Evolutionary conservation across 2,113 vertebrate species (phyloP).

Genomic region (Microcebus ravelobensis): DNA sequence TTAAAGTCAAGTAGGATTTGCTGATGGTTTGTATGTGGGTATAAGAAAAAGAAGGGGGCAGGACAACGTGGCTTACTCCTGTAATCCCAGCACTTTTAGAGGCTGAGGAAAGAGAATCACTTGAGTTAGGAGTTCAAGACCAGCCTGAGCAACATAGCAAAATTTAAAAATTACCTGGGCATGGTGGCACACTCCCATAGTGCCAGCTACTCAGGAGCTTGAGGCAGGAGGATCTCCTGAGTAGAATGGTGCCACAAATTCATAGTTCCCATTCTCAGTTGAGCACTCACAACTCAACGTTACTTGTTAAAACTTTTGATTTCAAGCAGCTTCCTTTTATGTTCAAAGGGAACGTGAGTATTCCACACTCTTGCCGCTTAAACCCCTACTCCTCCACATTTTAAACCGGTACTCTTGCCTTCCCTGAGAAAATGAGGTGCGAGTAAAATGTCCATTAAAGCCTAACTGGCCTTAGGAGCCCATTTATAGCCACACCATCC

Average conservation of each 20-base stretch:
- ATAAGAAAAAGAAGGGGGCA: background rate
- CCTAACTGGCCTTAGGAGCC: background rate
- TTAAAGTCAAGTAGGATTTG: background rate
- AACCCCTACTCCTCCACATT: background rate
- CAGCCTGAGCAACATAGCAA: no score
- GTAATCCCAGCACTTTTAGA: no score
- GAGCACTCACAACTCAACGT: background rate
- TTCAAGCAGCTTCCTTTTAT: background rate
- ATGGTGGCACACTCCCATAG: no score
- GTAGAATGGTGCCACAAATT: background rate
- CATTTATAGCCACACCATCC: background rate
- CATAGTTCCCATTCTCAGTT: background rate
- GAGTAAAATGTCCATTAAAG: background rate
- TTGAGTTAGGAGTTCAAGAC: no score
- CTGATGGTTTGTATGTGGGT: background rate
- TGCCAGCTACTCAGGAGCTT: no score
- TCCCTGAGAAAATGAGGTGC: background rate
- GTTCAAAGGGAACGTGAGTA: background rate
- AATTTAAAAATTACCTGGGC: no score
- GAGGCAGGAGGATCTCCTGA: no score
- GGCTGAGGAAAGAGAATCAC: no score
- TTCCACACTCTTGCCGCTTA: background rate
- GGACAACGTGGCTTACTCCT: no score
- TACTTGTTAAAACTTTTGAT: background rate
- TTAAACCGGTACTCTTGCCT: constrained; percentile 7